These are phyloP conservation scores for Bergia puertoricense DNA, from an alignment of 92 coral and sea anemone genomes.

Conservation along the genomic window DNA sequence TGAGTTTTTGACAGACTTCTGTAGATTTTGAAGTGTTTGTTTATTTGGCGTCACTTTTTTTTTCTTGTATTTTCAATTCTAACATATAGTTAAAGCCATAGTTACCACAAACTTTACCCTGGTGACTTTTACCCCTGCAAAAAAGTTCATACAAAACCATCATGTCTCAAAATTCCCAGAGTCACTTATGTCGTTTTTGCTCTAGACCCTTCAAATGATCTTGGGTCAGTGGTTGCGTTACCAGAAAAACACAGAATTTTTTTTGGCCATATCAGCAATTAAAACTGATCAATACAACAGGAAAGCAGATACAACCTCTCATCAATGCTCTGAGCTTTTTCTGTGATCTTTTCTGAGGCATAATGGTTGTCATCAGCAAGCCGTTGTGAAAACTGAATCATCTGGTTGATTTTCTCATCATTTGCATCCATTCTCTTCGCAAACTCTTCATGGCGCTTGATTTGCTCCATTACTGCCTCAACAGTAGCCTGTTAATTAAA, in stretches of 20 bases:
- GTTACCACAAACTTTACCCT: no score
- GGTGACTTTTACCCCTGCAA: no score
- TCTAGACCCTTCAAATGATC: background rate
- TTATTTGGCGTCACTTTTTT: no score
- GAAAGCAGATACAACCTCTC: conserved; percentile 66
- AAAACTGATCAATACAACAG: background rate
- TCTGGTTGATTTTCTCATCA: conserved; percentile 94
- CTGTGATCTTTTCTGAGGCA: conserved; percentile 93
- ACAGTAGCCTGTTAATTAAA: conserved; percentile 78
- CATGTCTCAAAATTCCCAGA: no score
- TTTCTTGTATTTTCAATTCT: no score
- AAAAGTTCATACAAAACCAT: no score
- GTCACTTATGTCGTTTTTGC: no score
- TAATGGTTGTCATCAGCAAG: conserved; percentile 91
- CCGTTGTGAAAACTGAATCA: conserved; percentile 92
- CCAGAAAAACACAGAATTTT: no score
- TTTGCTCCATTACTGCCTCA: conserved; percentile 91
- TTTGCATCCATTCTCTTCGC: conserved; percentile 89
- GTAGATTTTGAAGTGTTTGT: no score
- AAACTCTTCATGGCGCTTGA: conserved; percentile 97
- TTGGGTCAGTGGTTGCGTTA: background rate
- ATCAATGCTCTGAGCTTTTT: conserved; percentile 93
- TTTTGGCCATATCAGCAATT: background rate
- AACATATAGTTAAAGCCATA: no score
- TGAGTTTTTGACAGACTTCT: no score